Conservation (phyloP, 2,797 vertebrate genomes). For the Malacoctenus gilli region DNA sequence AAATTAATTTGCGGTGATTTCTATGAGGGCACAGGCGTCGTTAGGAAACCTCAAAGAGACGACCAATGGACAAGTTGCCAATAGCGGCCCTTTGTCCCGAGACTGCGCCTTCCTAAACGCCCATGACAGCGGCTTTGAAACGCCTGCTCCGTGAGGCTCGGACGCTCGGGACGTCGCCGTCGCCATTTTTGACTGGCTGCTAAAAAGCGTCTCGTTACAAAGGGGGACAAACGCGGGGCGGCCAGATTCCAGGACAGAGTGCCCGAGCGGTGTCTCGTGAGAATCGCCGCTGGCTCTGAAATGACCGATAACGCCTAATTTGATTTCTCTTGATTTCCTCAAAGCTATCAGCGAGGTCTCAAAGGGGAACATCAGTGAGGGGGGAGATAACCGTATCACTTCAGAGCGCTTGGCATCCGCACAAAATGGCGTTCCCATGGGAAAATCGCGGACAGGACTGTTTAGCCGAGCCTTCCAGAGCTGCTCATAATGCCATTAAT, state of each 20-base stretch:
- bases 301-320: slow-evolving; percentile 62
- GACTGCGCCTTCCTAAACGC: slow-evolving; percentile 71
- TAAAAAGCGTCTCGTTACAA: slow-evolving; percentile 70
- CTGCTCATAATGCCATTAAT: slow-evolving; percentile 71
- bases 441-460: slow-evolving; percentile 69
- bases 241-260: slow-evolving; percentile 51
- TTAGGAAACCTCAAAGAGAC: slow-evolving; percentile 87
- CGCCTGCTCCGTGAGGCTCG: slow-evolving; percentile 68
- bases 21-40: slow-evolving; percentile 85
- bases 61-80: slow-evolving; percentile 82
- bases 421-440: slow-evolving; percentile 77
- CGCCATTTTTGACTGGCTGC: slow-evolving; percentile 54
- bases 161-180: slow-evolving; percentile 62
- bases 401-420: slow-evolving; percentile 58
- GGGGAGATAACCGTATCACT: slow-evolving; percentile 66
- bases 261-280: slow-evolving; percentile 39
- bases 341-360: slow-evolving; percentile 36
- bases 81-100: slow-evolving; percentile 79
- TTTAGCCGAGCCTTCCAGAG: slow-evolving; percentile 65
- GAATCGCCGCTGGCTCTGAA: slow-evolving; percentile 55
- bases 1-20: slow-evolving; percentile 92
- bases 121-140: slow-evolving; percentile 79
- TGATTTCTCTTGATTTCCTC: slow-evolving; percentile 58
- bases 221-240: slow-evolving; percentile 56
- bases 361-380: slow-evolving; percentile 57